These are phyloP conservation scores for Catocala fraxini DNA, from an alignment of 2,888 invertebrate species.

Conservation along the genomic window DNA sequence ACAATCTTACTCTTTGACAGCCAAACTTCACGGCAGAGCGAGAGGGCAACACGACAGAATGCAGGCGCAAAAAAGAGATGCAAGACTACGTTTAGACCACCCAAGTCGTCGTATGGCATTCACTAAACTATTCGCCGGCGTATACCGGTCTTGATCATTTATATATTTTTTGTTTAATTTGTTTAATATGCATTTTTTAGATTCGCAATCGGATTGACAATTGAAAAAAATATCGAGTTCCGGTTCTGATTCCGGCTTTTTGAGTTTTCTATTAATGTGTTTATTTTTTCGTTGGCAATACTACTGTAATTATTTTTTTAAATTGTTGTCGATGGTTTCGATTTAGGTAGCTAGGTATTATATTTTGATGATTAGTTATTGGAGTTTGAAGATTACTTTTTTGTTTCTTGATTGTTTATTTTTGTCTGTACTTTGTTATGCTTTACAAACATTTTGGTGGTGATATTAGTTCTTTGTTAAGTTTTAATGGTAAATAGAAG, in stretches of 20 bases:
- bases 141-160: constrained; percentile 76
- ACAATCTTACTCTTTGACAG: constrained; percentile 71
- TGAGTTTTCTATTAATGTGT: constrained; percentile 26
- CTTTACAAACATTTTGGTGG: too few relatives aligned
- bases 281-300: not conserved
- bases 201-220: constrained; percentile 33
- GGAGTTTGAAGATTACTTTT: too few relatives aligned
- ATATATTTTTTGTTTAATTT: constrained; percentile 64
- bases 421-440: too few relatives aligned
- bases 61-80: constrained; percentile 53
- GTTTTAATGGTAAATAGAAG: too few relatives aligned
- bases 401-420: too few relatives aligned
- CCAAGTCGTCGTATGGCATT: constrained; percentile 77
- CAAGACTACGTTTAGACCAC: constrained; percentile 69
- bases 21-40: constrained; percentile 48
- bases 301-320: not conserved
- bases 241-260: constrained; percentile 32
- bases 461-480: too few relatives aligned
- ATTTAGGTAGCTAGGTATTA: too few relatives aligned
- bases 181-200: constrained; percentile 46
- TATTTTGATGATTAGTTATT: too few relatives aligned
- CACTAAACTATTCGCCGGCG: constrained; percentile 66
- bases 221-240: constrained; percentile 21
- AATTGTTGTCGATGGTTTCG: not conserved
- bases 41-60: constrained; percentile 32